phyloP scores from a whole-genome alignment of 2,888 invertebrate species.

The Pimpla rufipes region DNA sequence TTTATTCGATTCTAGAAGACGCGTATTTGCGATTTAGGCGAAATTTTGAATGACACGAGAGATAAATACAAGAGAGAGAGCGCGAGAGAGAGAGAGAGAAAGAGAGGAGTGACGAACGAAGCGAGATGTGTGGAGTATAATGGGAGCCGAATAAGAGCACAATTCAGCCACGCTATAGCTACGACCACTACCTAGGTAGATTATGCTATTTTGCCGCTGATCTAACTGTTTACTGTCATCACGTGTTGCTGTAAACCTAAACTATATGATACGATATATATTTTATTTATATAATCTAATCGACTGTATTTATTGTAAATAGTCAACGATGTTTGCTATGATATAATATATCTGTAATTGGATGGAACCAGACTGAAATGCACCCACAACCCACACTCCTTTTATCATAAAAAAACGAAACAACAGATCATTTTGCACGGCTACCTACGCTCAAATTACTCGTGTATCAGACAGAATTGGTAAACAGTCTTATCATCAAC shows the following conservation, averaged over 20 bases:
- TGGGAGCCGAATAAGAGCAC: conserved; percentile 70
- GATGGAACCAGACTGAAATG: conserved; percentile 81
- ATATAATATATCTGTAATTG: conserved; percentile 84
- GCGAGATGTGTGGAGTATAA: conserved; percentile 45
- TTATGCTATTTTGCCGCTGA: conserved; percentile 84
- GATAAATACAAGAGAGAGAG: conserved; percentile 44
- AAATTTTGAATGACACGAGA: conserved; percentile 45
- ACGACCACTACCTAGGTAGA: conserved; percentile 84
- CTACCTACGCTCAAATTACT: neutral
- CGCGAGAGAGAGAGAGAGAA: no score
- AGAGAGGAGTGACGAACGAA: conserved; percentile 49
- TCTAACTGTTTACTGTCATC: conserved; percentile 85
- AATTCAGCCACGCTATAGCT: conserved; percentile 81
- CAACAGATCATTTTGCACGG: neutral
- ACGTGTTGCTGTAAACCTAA: conserved; percentile 84
- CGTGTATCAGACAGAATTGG: no score
- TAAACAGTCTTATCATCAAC: no score
- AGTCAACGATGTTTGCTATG: conserved; percentile 85
- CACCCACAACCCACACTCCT: conserved; percentile 41
- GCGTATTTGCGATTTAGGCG: conserved; percentile 51
- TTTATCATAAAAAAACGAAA: conserved; percentile 1
- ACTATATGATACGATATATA: conserved; percentile 83
- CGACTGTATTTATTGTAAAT: conserved; percentile 85
- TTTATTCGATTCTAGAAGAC: conserved; percentile 64
- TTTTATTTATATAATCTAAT: conserved; percentile 84